Evolutionary conservation across 2,797 vertebrate genomes (phyloP).

Genomic region (Pelobates cultripes): DNA sequence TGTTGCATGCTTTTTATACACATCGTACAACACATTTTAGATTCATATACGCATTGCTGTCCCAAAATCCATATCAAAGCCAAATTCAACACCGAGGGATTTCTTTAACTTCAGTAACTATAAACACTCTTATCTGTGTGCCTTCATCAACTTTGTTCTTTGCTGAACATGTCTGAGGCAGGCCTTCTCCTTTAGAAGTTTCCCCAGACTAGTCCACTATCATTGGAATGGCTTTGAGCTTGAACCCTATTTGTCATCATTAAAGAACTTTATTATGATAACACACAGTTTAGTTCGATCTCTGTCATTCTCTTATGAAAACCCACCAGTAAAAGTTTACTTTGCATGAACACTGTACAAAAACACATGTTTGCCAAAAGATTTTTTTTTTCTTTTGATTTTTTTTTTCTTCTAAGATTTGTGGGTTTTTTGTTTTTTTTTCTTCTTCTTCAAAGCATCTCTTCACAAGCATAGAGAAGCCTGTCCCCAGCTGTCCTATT

Average conservation of each 20-base stretch:
- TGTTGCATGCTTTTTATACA: too few relatives aligned
- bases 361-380: constrained; percentile 63
- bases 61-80: too few relatives aligned
- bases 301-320: constrained; percentile 45
- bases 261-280: constrained; percentile 47
- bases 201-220: constrained; percentile 26
- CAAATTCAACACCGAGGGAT: not conserved
- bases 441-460: constrained; percentile 63
- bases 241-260: constrained; percentile 50
- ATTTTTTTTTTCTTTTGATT: constrained; percentile 33
- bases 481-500: constrained; percentile 65
- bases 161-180: constrained; percentile 34
- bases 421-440: constrained; percentile 29
- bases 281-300: constrained; percentile 41
- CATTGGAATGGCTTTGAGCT: constrained; percentile 20
- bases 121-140: constrained; percentile 44
- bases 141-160: constrained; percentile 30
- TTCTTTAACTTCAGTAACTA: constrained; percentile 8
- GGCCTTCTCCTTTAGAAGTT: constrained; percentile 32
- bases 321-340: constrained; percentile 61
- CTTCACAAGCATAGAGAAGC: constrained; percentile 51
- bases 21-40: too few relatives aligned
- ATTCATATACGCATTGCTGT: not conserved
- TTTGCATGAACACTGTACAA: constrained; percentile 59
- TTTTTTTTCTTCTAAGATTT: constrained; percentile 4